Base-by-base conservation (phyloP, 1,140 invertebrate species). In the Aphelenchoides avenae region DNA sequence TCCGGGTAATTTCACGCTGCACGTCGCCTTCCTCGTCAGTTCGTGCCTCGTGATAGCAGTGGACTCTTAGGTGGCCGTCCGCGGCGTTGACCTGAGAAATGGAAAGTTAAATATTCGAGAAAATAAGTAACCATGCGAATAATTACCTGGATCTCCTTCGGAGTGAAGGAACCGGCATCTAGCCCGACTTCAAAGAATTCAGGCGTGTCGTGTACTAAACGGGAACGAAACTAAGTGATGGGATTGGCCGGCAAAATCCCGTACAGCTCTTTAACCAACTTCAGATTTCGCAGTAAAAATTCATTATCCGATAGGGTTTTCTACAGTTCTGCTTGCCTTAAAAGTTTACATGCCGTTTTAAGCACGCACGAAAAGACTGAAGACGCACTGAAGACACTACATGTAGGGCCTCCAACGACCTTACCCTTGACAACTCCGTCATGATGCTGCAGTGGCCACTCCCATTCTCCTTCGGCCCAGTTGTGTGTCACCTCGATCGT, bases 21-120 rank as follows among this genome's bases (percentile, higher is more conserved):
- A 71, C 69, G 18, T 56, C 54, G 13, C 68, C 68, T 11, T 44
- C 65, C n/a, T 43, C 22, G 36, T 70, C 70, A 30, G 42, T 49
- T 33, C 68, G 69, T 18, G 50, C 61, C 43, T 71, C 68, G 52
- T 71, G 68, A 34, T 66, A 49, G 61, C 64, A 71, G 44, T 71
- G 61, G 43, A 71, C 61, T 18, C 62, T 33, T n/a, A 71, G 48
- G 37, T 72, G 59, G 3, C 63, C 27, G 27, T 62, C 70, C 9
- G 44, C 41, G 9, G 72, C 61, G 49, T 64, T 64, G 5, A 64
- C 60, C 51, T 59, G 33, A 11, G 64, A 43, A 3, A 59, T 39
- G 48, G 34, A n/a, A n/a, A n/a, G n/a, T n/a, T n/a, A n/a, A 13
- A 7, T 3, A n/a, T 33, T 36, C 1, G n/a, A 26, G 3, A 1